phyloP scores from a whole-genome alignment of 2,113 vertebrate genomes.

The Spermophilus dauricus region DNA sequence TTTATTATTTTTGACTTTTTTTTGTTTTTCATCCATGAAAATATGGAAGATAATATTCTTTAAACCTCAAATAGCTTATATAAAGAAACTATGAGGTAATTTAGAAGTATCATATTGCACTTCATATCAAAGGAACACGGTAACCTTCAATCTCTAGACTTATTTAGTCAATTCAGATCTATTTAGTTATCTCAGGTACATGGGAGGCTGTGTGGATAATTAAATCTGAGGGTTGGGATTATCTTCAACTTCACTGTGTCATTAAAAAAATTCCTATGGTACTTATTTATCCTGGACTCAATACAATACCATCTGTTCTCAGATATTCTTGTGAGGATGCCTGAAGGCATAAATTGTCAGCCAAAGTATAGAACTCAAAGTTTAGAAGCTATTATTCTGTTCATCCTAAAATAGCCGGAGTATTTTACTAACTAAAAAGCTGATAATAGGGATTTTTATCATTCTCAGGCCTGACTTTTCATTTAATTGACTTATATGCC shows the following conservation, averaged over 20 bases:
- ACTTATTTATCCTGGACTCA: slow-evolving; percentile 19
- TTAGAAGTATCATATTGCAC: neutral
- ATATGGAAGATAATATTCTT: neutral
- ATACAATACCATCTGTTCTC: neutral
- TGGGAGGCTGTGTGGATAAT: neutral
- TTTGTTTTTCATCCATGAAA: neutral
- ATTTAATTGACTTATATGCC: slow-evolving; percentile 44
- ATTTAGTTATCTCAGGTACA: neutral
- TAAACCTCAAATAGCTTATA: neutral
- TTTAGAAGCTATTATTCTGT: slow-evolving; percentile 18
- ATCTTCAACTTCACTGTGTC: neutral
- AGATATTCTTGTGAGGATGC: slow-evolving; percentile 16
- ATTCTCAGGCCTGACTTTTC: neutral
- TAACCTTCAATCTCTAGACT: neutral
- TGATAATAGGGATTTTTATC: neutral
- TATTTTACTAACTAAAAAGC: neutral
- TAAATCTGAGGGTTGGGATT: neutral
- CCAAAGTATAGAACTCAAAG: neutral
- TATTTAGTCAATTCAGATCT: neutral
- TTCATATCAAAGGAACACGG: neutral
- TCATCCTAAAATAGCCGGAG: neutral
- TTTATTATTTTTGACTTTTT: neutral
- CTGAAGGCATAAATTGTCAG: slow-evolving; percentile 24
- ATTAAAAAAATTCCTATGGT: slow-evolving; percentile 34
- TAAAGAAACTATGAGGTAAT: neutral